Evolutionary conservation across 2,888 invertebrate species (phyloP).

Genomic region (Nemotelus nigrinus): DNA sequence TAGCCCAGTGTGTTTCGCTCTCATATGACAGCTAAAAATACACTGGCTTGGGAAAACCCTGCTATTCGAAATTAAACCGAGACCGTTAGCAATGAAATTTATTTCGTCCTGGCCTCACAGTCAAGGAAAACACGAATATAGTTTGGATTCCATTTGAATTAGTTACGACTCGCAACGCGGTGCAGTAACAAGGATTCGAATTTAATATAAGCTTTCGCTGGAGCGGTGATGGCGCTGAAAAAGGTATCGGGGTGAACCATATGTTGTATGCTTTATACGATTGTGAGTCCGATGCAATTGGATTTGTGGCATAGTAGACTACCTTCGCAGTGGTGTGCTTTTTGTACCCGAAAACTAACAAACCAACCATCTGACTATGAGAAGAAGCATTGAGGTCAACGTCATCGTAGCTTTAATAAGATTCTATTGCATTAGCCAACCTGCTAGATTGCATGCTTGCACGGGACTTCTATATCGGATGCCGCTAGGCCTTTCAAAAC

Average conservation of each 20-base stretch:
- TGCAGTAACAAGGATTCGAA: too few species aligned
- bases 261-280: neutral
- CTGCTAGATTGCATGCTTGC: neutral
- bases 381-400: constrained; percentile 21
- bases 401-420: constrained; percentile 21
- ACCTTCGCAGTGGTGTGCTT: neutral
- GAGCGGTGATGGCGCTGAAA: too few species aligned
- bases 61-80: neutral
- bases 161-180: too few species aligned
- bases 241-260: neutral
- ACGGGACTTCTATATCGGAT: neutral
- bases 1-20: too few species aligned
- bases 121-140: neutral
- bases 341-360: neutral
- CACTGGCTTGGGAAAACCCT: neutral
- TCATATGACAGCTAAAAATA: neutral
- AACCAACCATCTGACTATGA: neutral
- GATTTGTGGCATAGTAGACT: neutral
- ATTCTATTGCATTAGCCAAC: neutral
- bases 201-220: too few species aligned
- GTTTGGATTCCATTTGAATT: neutral
- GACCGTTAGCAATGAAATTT: neutral
- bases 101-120: constrained; percentile 6
- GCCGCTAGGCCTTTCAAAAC: constrained; percentile 7
- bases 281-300: neutral